Evolutionary conservation across 2,113 vertebrate genomes (phyloP).

Genomic region (Pomatostomus ruficeps): DNA sequence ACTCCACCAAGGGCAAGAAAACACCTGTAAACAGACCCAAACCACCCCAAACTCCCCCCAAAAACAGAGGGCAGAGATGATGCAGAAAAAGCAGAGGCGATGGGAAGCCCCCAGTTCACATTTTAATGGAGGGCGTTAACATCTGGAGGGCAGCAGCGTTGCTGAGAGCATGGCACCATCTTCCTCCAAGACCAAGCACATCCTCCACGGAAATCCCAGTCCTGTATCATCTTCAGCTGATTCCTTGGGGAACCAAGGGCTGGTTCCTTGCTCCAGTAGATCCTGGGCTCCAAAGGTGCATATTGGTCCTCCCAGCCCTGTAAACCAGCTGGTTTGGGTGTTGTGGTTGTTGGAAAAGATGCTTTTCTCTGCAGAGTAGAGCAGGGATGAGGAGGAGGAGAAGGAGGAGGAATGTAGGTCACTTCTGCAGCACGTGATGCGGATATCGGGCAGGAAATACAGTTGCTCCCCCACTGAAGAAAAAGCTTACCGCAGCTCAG

Average conservation of each 20-base stretch:
- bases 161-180: background rate
- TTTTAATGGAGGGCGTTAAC: background rate
- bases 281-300: background rate
- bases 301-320: background rate
- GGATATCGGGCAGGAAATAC: conserved; percentile 37
- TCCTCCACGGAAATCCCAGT: background rate
- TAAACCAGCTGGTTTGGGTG: background rate
- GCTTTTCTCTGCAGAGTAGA: background rate
- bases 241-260: background rate
- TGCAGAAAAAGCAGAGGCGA: background rate
- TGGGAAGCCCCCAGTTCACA: background rate
- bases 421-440: conserved; percentile 5
- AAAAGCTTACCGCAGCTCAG: conserved; percentile 15
- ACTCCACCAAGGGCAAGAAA: background rate
- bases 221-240: background rate
- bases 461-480: conserved; percentile 28
- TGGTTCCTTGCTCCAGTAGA: background rate
- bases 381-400: background rate
- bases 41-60: background rate
- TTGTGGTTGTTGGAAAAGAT: background rate
- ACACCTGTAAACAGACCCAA: background rate
- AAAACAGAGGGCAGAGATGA: background rate
- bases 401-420: conserved; percentile 46
- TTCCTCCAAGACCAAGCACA: background rate
- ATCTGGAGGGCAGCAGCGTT: background rate